Evolutionary conservation across 2,113 vertebrate genomes (phyloP), one percentile per base, ranked within the genome.

Genomic region (Cynopterus brachyotis): DNA sequence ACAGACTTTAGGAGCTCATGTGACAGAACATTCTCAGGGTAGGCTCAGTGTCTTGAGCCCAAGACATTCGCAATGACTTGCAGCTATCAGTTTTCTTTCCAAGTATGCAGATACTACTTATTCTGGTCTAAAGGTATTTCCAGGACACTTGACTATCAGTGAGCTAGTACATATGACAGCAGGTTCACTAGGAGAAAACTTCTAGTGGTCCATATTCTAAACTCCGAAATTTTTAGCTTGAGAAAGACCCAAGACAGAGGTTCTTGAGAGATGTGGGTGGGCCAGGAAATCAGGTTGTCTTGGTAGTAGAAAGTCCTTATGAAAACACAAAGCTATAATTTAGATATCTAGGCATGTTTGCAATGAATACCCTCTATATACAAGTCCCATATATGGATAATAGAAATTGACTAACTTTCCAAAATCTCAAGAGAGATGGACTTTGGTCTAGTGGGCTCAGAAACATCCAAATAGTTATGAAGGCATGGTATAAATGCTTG

Each of bases 11-110:
- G 73, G 47, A 67, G 13, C 40, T 94, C n/a, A 76, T 19, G 83
- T 60, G 64, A 55, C 2, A 0, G 95, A 89, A 66, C n/a, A 47
- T 72, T 69, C 53, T 73, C 57, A 78, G 69, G 60, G 17, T n/a
- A n/a, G n/a, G 59, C 32, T 78, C 13, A 3, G 6, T 4, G 57
- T 80, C 15, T 55, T 22, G 30, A 62, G 26, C 89, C 57, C 24
- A 72, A 82, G 69, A 80, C 5, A 8, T 79, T 92, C 40, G 62
- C 8, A 10, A 50, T 9, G 59, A 87, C 55, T 47, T 50, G 85
- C 7, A 70, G 55, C 30, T 94, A 53, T 96, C 57, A 6, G 50
- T 62, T 86, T 93, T 95, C 93, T 95, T 85, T 87, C 45, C 42
- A 85, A 88, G 55, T 32, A 24, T 9, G 30, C 76, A 50, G 60